A percentile compares a stretch with the other conserved stretches of the same genome.
phyloP scores from a whole-genome alignment of 2,888 invertebrate genomes.

The Palloptera scutellata region DNA sequence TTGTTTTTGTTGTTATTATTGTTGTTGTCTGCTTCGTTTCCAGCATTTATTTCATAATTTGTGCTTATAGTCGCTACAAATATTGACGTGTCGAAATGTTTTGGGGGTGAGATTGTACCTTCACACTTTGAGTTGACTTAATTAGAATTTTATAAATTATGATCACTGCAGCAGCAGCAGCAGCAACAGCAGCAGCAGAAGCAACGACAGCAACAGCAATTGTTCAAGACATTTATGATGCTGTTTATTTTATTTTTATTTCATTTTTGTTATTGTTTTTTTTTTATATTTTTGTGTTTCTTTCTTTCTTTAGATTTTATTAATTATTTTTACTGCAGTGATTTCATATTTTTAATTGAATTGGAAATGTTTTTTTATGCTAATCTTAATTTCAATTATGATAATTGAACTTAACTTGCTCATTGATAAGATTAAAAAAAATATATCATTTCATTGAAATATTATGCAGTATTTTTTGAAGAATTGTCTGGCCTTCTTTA shows the following conservation, averaged over 20 bases:
- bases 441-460: too few relatives aligned
- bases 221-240: constrained; percentile 23
- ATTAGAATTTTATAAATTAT: constrained; percentile 45
- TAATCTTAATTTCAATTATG: neutral
- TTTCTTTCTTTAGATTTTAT: neutral
- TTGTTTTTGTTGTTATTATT: neutral
- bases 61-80: constrained; percentile 1
- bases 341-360: constrained; percentile 6
- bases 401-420: too few relatives aligned
- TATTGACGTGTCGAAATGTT: too few relatives aligned
- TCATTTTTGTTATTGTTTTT: constrained; percentile 8
- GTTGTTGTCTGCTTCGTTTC: neutral
- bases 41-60: constrained; percentile 20
- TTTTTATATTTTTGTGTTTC: neutral
- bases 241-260: constrained; percentile 18
- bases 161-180: constrained; percentile 45
- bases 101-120: neutral
- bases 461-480: too few relatives aligned
- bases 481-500: too few relatives aligned
- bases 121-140: constrained; percentile 27
- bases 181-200: constrained; percentile 37
- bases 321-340: neutral
- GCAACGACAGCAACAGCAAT: constrained; percentile 19
- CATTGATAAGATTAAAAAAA: too few relatives aligned
- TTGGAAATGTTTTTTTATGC: neutral